Percentiles rank a stretch among this genome's conserved stretches.
phyloP scores from a whole-genome alignment of 2,113 vertebrate species.

The Sula dactylatra region DNA sequence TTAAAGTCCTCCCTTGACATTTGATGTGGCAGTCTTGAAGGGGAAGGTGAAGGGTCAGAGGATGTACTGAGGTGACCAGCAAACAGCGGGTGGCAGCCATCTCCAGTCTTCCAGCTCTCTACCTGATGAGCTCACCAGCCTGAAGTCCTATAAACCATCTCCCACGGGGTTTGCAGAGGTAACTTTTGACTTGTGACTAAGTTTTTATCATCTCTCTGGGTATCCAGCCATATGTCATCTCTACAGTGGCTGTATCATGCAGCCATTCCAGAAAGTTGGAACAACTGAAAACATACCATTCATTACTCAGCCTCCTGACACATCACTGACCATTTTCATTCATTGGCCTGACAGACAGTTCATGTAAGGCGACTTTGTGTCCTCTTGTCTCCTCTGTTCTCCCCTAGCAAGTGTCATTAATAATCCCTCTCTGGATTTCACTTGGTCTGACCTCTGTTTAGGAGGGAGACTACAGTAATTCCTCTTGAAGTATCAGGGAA shows the following conservation, averaged over 20 bases:
- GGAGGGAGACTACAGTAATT: neutral
- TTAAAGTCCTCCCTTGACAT: neutral
- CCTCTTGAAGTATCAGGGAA: neutral
- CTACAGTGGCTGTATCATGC: neutral
- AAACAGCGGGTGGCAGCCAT: neutral
- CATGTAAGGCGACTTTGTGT: neutral
- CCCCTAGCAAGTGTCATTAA: neutral
- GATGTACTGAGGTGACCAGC: neutral
- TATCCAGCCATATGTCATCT: neutral
- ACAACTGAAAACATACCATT: neutral
- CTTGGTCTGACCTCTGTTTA: neutral
- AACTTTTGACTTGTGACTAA: neutral
- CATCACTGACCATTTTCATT: neutral
- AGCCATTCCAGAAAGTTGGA: neutral
- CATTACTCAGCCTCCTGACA: neutral
- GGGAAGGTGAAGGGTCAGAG: neutral
- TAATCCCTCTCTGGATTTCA: neutral
- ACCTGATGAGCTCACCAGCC: neutral
- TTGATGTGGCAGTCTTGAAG: neutral
- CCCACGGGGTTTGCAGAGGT: fast-evolving
- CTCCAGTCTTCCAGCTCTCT: neutral
- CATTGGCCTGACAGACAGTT: neutral
- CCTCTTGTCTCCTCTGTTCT: neutral
- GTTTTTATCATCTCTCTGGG: neutral
- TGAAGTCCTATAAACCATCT: neutral